These are phyloP conservation scores for Aproaerema taeniolella DNA, from an alignment of 2,888 invertebrate species.

Conservation along the genomic window DNA sequence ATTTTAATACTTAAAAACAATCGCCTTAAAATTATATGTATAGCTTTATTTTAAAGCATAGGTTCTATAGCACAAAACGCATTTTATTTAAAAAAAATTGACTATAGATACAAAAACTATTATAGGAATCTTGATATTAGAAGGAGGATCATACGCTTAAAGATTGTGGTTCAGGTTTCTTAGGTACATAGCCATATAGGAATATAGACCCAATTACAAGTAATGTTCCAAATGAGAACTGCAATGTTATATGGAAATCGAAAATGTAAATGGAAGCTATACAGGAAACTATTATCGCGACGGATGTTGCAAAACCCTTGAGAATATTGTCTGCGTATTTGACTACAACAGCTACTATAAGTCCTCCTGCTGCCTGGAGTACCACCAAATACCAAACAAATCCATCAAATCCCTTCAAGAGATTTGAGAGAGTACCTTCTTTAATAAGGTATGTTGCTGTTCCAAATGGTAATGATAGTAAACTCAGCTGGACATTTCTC, in stretches of 20 bases:
- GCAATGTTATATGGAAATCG: slow-evolving; percentile 89
- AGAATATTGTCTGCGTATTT: slow-evolving; percentile 99
- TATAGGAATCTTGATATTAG: not conserved
- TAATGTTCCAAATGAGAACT: slow-evolving; percentile 90
- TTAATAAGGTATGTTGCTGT: slow-evolving; percentile 86
- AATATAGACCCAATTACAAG: slow-evolving; percentile 97
- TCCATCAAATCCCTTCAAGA: slow-evolving; percentile 82
- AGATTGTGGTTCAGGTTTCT: slow-evolving; percentile 52
- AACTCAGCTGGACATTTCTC: slow-evolving; percentile 97
- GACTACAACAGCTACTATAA: slow-evolving; percentile 98
- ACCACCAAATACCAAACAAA: slow-evolving; percentile 93
- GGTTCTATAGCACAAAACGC: too few species aligned
- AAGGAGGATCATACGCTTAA: slow-evolving; percentile 49
- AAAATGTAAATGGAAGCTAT: slow-evolving; percentile 96
- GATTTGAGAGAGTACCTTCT: slow-evolving; percentile 84
- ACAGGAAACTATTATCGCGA: slow-evolving; percentile 97
- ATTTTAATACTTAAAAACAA: too few species aligned
- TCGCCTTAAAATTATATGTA: too few species aligned
- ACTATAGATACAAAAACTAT: too few species aligned
- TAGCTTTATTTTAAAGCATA: too few species aligned
- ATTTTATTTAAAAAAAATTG: too few species aligned
- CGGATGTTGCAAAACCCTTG: slow-evolving; percentile 98
- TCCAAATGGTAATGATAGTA: slow-evolving; percentile 94
- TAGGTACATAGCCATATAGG: slow-evolving; percentile 90
- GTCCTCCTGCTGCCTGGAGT: slow-evolving; percentile 95